A percentile compares a stretch with the other conserved stretches of the same genome.
phyloP scores from a whole-genome alignment of 23 tunicate species.

The Halocynthia aurantium region DNA sequence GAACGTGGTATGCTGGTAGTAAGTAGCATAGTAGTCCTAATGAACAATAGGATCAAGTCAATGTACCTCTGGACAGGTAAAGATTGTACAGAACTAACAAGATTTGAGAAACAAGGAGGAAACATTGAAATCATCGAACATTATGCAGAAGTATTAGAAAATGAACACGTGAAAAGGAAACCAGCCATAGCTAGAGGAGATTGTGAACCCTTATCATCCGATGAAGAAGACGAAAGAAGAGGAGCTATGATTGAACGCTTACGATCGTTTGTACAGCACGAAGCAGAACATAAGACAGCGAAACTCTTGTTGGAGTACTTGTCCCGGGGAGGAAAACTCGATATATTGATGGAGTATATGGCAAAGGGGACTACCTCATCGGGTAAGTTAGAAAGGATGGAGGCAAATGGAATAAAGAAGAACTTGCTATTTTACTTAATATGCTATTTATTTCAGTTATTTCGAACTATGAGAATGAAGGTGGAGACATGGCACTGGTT shows the following conservation, averaged over 20 bases:
- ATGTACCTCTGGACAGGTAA: background rate
- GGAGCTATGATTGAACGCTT: background rate
- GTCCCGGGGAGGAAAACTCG: constrained; percentile 10
- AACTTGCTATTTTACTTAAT: background rate
- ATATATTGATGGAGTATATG: constrained; percentile 1
- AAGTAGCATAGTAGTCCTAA: background rate
- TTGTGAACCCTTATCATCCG: background rate
- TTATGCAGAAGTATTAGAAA: constrained; percentile 11
- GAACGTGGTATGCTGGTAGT: too few relatives aligned
- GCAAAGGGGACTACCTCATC: constrained; percentile 1
- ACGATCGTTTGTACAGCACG: constrained; percentile 7
- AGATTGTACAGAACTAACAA: background rate
- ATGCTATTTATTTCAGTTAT: background rate
- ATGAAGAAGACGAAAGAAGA: constrained; percentile 6
- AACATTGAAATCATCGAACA: constrained; percentile 62
- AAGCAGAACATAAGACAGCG: constrained; percentile 18
- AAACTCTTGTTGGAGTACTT: constrained; percentile 11
- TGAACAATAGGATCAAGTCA: background rate
- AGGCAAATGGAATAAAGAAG: too few relatives aligned
- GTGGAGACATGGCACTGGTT: constrained; percentile 11
- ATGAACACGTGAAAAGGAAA: background rate
- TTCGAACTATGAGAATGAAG: background rate
- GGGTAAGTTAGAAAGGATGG: background rate
- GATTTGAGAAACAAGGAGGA: constrained; percentile 55
- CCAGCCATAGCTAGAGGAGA: background rate